phyloP scores from a whole-genome alignment of 2,113 vertebrate species.

The Ochotona curzoniae region DNA sequence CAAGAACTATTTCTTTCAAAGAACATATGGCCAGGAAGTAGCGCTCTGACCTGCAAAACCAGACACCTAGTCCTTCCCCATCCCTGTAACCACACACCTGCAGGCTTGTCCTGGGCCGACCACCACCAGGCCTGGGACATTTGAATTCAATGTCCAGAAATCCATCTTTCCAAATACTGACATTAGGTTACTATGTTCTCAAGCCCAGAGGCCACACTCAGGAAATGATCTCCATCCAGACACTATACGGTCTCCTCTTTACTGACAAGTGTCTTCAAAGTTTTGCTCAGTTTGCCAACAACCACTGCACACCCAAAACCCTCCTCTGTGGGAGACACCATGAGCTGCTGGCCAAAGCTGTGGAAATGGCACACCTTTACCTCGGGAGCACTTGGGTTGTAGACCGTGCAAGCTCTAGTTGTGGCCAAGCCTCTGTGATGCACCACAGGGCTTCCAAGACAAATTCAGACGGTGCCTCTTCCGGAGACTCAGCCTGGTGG shows the following conservation, averaged over 20 bases:
- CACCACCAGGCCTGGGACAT: neutral
- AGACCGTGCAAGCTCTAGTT: neutral
- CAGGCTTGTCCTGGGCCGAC: neutral
- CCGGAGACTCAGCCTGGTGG: neutral
- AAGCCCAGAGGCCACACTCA: too few relatives aligned
- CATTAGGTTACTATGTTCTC: neutral
- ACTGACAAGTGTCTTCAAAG: neutral
- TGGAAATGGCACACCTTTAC: too few relatives aligned
- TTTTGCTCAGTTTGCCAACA: neutral
- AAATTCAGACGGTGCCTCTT: neutral
- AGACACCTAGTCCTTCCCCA: too few relatives aligned
- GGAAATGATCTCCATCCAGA: too few relatives aligned
- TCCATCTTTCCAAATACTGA: neutral
- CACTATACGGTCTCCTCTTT: neutral
- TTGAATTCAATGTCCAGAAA: neutral
- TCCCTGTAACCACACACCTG: neutral
- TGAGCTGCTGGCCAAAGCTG: neutral
- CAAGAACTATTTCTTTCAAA: neutral
- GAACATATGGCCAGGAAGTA: neutral
- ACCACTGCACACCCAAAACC: accelerated
- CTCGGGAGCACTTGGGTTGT: neutral
- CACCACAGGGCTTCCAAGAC: accelerated
- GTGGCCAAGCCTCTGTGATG: neutral
- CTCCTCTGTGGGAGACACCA: neutral
- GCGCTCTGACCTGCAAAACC: neutral